Evolutionary conservation across 2,888 invertebrate genomes (phyloP).

Genomic region (Gandaritis pyraliata): DNA sequence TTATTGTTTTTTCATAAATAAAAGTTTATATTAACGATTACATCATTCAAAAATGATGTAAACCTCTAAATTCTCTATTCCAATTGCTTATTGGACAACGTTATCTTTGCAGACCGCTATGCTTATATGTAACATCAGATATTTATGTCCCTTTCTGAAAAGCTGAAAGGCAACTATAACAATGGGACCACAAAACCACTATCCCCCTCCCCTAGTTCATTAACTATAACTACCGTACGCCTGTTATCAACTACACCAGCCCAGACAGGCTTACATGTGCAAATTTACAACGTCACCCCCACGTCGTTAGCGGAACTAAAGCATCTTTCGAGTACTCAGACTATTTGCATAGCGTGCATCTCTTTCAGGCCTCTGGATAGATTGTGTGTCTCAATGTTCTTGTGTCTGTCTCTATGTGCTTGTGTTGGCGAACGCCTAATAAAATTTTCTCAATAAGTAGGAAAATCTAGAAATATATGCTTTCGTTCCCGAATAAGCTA

Average conservation of each 20-base stretch:
- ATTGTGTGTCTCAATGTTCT: constrained; percentile 20
- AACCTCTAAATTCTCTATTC: too few species aligned
- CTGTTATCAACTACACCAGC: constrained; percentile 24
- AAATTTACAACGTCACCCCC: constrained; percentile 53
- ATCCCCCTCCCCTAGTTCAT: constrained; percentile 27
- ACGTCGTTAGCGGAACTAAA: constrained; percentile 60
- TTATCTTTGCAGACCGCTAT: neutral
- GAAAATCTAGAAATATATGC: too few species aligned
- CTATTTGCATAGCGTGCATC: constrained; percentile 54
- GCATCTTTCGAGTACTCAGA: constrained; percentile 53
- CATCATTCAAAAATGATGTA: too few species aligned
- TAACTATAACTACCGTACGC: constrained; percentile 25
- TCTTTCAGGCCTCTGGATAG: constrained; percentile 23
- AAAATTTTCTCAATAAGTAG: too few species aligned
- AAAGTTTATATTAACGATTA: too few species aligned
- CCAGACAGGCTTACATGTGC: constrained; percentile 40
- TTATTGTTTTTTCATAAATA: too few species aligned
- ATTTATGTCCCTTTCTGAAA: constrained; percentile 1
- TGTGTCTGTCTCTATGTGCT: constrained; percentile 17
- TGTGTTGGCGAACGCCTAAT: neutral
- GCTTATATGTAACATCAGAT: neutral
- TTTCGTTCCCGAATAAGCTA: too few species aligned
- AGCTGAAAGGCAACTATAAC: constrained; percentile 18
- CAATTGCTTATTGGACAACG: neutral
- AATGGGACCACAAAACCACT: constrained; percentile 16